A percentile compares a stretch with the other conserved stretches of the same genome.
Evolutionary conservation across 2,888 invertebrate genomes (phyloP).

Genomic region (Tenodera sinensis): DNA sequence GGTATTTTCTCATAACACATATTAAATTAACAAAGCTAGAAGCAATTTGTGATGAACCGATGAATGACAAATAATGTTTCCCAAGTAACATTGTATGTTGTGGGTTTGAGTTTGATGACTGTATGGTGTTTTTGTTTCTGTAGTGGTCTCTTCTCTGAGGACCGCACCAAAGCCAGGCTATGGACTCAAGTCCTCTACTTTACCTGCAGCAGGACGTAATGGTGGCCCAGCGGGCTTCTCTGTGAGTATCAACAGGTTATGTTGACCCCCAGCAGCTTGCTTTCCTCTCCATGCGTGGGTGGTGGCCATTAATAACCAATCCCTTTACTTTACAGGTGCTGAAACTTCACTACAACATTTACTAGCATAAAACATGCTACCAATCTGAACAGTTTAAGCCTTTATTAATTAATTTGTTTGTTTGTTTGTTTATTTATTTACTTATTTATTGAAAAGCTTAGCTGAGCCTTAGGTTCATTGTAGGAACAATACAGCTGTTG

Average conservation of each 20-base stretch:
- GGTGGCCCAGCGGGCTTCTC: slow-evolving; percentile 37
- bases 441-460: too few species aligned
- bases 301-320: slow-evolving; percentile 1
- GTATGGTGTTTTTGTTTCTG: slow-evolving; percentile 21
- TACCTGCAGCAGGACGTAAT: slow-evolving; percentile 59
- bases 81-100: background rate
- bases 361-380: background rate
- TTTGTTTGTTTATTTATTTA: too few species aligned
- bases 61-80: background rate
- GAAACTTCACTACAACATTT: background rate
- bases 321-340: background rate
- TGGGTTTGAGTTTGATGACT: background rate
- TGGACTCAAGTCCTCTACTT: slow-evolving; percentile 69
- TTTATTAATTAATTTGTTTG: background rate
- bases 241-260: slow-evolving; percentile 27
- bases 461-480: too few species aligned
- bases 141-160: slow-evolving; percentile 57
- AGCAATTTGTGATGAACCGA: background rate
- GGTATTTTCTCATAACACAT: too few species aligned
- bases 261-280: background rate
- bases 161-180: slow-evolving; percentile 76
- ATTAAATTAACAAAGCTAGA: too few species aligned
- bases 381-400: background rate
- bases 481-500: too few species aligned
- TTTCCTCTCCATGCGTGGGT: background rate